A percentile compares a stretch with the other conserved stretches of the same genome.
These are phyloP conservation scores for Micromys minutus DNA, from an alignment of 2,113 vertebrate species.

Conservation along the genomic window DNA sequence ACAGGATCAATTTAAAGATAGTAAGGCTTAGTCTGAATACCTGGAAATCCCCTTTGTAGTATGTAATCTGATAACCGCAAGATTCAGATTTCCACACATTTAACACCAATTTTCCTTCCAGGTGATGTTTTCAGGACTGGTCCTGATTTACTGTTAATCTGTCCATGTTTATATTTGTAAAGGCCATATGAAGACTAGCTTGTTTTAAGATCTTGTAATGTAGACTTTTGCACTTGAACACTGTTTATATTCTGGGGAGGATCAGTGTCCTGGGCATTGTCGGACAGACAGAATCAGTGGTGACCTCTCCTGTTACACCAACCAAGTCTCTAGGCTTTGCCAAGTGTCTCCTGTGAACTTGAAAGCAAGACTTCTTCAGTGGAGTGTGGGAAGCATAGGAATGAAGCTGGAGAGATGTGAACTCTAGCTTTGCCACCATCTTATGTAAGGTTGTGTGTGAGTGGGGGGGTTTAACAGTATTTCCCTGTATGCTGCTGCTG, in stretches of 20 bases:
- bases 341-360: neutral
- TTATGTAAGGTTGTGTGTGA: neutral
- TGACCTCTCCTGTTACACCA: neutral
- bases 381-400: neutral
- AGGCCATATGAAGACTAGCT: neutral
- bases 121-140: neutral
- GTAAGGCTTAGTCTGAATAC: slow-evolving; percentile 43
- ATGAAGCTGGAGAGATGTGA: neutral
- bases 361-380: neutral
- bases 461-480: neutral
- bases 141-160: slow-evolving; percentile 32
- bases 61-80: neutral
- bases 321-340: neutral
- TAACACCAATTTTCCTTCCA: slow-evolving; percentile 49
- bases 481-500: neutral
- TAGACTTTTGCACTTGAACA: neutral
- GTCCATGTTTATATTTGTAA: neutral
- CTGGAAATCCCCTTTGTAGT: slow-evolving; percentile 43
- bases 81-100: slow-evolving; percentile 25
- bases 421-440: slow-evolving; percentile 14
- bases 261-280: neutral
- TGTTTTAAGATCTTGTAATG: neutral
- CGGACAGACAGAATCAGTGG: neutral
- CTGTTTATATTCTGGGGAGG: neutral
- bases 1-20: slow-evolving; percentile 30